Percentiles rank a stretch among this genome's conserved stretches.
These are phyloP conservation scores for Isaurus tuberculatus DNA, from an alignment of 92 coral and sea anemone genomes.

Conservation along the genomic window DNA sequence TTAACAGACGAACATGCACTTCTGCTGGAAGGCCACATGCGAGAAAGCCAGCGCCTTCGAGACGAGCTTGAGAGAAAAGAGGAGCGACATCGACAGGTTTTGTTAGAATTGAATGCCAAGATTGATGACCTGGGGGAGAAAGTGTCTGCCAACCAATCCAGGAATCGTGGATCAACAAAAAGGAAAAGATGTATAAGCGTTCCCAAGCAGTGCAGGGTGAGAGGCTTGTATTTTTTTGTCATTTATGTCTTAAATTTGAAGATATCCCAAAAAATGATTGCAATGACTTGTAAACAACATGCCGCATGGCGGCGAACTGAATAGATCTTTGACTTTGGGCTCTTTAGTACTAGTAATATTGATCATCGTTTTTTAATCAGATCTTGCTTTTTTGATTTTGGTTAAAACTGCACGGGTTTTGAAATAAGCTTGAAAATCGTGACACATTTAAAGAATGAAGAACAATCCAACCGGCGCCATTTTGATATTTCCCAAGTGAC, in stretches of 20 bases:
- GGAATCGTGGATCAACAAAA: not conserved
- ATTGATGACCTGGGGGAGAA: not conserved
- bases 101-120: not conserved
- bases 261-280: not conserved
- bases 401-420: not conserved
- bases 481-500: not conserved
- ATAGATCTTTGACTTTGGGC: not conserved
- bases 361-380: too few relatives aligned
- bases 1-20: not conserved
- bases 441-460: not conserved
- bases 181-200: not conserved
- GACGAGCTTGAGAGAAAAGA: not conserved
- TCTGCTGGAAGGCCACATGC: not conserved
- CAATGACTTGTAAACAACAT: not conserved
- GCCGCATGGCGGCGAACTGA: not conserved
- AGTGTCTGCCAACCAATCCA: not conserved
- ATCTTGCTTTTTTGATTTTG: not conserved
- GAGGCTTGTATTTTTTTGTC: not conserved
- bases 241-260: not conserved
- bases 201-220: conserved; percentile 17
- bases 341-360: not conserved
- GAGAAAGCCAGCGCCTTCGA: not conserved
- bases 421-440: not conserved
- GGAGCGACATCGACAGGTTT: not conserved
- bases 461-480: not conserved